Percentiles rank a stretch among this genome's conserved stretches.
phyloP scores from a whole-genome alignment of 2,113 vertebrate genomes.

The Galeopterus variegatus region DNA sequence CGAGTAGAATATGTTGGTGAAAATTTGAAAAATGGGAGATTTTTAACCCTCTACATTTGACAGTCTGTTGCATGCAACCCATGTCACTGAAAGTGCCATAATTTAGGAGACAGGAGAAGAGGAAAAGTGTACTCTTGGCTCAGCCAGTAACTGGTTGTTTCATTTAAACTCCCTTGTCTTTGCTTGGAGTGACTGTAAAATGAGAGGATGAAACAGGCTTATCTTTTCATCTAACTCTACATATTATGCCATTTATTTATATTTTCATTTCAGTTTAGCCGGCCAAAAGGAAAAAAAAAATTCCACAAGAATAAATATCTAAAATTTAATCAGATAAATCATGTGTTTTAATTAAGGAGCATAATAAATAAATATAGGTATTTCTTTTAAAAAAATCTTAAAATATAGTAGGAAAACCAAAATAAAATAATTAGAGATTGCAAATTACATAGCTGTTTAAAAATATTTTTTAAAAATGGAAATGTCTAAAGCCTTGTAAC shows the following conservation, averaged over 20 bases:
- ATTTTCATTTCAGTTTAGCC: constrained; percentile 31
- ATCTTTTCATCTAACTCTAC: neutral
- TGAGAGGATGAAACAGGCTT: neutral
- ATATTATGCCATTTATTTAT: neutral
- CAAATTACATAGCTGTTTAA: neutral
- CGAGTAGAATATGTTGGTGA: constrained; percentile 25
- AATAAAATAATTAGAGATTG: neutral
- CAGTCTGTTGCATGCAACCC: neutral
- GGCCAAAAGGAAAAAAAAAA: neutral
- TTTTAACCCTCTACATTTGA: neutral
- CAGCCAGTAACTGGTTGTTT: neutral
- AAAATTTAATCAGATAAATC: neutral
- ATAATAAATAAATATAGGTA: neutral
- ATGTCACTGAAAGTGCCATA: neutral
- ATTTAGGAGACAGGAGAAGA: neutral
- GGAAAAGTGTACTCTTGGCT: neutral
- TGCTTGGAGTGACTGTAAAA: neutral
- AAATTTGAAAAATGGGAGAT: neutral
- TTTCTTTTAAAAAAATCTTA: neutral
- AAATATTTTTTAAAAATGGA: neutral
- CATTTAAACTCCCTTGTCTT: neutral
- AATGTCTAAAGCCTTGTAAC: neutral
- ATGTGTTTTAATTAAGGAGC: neutral
- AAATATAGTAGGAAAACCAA: neutral
- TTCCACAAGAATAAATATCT: neutral